Conservation (phyloP, 2,113 vertebrate species). For the Caracal caracal region DNA sequence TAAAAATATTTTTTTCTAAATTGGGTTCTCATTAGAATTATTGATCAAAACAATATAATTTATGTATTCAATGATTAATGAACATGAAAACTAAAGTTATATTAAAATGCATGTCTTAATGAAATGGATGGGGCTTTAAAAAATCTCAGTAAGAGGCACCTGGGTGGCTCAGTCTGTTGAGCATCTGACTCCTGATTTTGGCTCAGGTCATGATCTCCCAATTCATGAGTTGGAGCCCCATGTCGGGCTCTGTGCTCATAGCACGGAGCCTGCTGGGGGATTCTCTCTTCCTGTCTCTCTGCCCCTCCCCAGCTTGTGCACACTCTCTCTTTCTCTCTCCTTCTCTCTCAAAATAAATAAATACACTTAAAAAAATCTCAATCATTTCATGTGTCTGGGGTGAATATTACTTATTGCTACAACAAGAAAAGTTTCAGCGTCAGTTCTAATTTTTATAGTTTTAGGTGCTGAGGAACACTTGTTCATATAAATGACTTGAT, state of each 20-base stretch:
- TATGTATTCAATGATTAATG: background rate
- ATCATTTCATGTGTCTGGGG: background rate
- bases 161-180: too few relatives aligned
- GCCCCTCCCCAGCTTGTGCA: too few relatives aligned
- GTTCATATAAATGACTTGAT: background rate
- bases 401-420: background rate
- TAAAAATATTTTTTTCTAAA: background rate
- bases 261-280: too few relatives aligned
- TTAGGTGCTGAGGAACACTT: background rate
- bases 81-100: background rate
- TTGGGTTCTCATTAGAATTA: constrained; percentile 27
- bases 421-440: background rate
- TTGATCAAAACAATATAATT: background rate
- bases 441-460: background rate
- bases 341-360: too few relatives aligned
- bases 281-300: too few relatives aligned
- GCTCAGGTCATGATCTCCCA: too few relatives aligned
- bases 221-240: too few relatives aligned
- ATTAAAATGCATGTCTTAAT: background rate
- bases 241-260: too few relatives aligned
- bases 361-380: background rate
- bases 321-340: too few relatives aligned
- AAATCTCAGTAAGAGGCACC: background rate
- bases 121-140: background rate
- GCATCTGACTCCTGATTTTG: too few relatives aligned